A percentile compares a stretch with the other conserved stretches of the same genome.
Conservation (phyloP, 2,797 vertebrate genomes). For the Periophthalmus magnuspinnatus region DNA sequence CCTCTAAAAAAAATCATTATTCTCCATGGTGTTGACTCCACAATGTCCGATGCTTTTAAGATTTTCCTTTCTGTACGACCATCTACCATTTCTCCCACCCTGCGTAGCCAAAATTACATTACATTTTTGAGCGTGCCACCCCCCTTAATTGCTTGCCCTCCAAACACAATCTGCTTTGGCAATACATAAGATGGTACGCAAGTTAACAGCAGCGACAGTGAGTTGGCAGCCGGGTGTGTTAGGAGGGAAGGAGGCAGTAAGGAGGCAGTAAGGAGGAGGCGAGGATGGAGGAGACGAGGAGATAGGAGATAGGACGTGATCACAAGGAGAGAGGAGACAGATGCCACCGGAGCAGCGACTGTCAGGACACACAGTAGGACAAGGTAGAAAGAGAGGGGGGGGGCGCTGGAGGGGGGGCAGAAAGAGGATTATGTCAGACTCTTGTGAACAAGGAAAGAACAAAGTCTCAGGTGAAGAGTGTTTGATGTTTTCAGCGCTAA, state of each 20-base stretch:
- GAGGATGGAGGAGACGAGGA: conserved; percentile 78
- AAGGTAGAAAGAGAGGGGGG: conserved; percentile 56
- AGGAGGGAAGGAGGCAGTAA: conserved; percentile 74
- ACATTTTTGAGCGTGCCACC: conserved; percentile 81
- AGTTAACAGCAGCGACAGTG: conserved; percentile 85
- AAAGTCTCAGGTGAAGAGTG: neutral
- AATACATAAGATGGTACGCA: conserved; percentile 84
- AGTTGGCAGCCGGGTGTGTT: conserved; percentile 76
- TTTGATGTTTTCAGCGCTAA: neutral
- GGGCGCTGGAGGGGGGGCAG: conserved; percentile 6
- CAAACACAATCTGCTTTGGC: conserved; percentile 88
- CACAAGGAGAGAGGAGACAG: conserved; percentile 82
- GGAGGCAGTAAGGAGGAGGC: conserved; percentile 78
- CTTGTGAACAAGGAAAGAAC: conserved; percentile 2
- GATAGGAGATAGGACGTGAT: conserved; percentile 81
- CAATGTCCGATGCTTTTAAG: conserved; percentile 79
- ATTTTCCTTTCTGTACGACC: conserved; percentile 62
- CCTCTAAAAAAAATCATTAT: conserved; percentile 83
- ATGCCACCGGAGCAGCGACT: conserved; percentile 79
- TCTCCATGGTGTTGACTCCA: conserved; percentile 80
- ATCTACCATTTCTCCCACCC: neutral
- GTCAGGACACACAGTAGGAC: conserved; percentile 56
- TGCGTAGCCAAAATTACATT: conserved; percentile 83
- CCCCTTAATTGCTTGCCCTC: conserved; percentile 87
- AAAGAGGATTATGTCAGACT: conserved; percentile 24